Evolutionary conservation across 2,113 vertebrate genomes (phyloP).

Genomic region (Poicephalus meyeri): DNA sequence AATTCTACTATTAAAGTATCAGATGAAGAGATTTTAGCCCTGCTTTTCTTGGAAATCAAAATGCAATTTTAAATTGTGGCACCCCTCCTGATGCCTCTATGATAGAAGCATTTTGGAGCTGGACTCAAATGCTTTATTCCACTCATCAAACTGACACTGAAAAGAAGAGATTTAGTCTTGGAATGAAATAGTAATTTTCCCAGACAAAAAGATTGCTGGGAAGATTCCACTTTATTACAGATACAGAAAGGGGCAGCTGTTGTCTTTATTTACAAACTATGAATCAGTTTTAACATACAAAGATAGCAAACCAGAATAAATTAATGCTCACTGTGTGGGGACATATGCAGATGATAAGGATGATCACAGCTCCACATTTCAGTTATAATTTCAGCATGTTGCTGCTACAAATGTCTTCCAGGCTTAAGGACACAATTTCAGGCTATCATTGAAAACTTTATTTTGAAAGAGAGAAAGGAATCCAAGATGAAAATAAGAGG

Average conservation of each 20-base stretch:
- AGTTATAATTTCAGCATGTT: slow-evolving; percentile 24
- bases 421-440: slow-evolving; percentile 1
- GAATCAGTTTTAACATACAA: slow-evolving; percentile 21
- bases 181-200: slow-evolving; percentile 9
- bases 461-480: background rate
- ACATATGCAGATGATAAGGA: slow-evolving; percentile 27
- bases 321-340: slow-evolving; percentile 6
- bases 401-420: slow-evolving; percentile 4
- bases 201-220: background rate
- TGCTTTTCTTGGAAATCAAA: slow-evolving; percentile 49
- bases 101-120: background rate
- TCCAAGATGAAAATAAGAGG: background rate
- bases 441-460: background rate
- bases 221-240: background rate
- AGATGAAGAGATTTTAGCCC: slow-evolving; percentile 16
- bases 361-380: slow-evolving; percentile 33
- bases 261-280: slow-evolving; percentile 34
- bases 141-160: background rate
- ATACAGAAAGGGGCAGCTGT: slow-evolving; percentile 33
- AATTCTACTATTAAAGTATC: slow-evolving; percentile 7
- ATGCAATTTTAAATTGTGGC: slow-evolving; percentile 7
- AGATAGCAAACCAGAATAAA: slow-evolving; percentile 29
- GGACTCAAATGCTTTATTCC: background rate
- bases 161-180: background rate
- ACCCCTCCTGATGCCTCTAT: background rate